Evolutionary conservation across 2,113 vertebrate genomes (phyloP).

Genomic region (Petaurus breviceps): DNA sequence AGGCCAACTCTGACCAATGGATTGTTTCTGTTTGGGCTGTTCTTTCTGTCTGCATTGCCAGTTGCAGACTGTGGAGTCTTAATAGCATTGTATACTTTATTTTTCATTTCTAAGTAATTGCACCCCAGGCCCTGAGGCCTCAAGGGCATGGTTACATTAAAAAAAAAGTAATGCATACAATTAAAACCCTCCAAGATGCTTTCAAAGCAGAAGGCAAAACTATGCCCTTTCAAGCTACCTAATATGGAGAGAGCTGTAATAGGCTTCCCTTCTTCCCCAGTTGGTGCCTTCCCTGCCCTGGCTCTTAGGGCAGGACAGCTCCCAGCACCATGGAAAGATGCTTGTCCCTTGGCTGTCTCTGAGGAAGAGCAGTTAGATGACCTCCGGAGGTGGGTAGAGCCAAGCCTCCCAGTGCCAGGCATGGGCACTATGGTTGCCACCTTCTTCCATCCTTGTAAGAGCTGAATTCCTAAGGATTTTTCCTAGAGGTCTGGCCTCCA

Average conservation of each 20-base stretch:
- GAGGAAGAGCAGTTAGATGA: not conserved
- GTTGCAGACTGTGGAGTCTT: slow-evolving; percentile 24
- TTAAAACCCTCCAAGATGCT: slow-evolving; percentile 30
- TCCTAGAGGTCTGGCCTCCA: not conserved
- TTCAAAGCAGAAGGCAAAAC: slow-evolving; percentile 37
- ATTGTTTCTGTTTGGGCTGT: slow-evolving; percentile 49
- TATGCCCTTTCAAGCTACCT: not conserved
- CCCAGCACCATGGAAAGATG: no score
- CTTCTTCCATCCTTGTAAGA: not conserved
- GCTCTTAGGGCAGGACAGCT: no score
- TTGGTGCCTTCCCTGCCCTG: not conserved
- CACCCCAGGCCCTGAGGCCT: slow-evolving; percentile 40
- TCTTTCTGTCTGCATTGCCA: slow-evolving; percentile 39
- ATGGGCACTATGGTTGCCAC: not conserved
- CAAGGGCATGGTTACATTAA: slow-evolving; percentile 59
- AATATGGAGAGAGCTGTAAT: not conserved
- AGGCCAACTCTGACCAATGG: slow-evolving; percentile 48
- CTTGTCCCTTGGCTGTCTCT: not conserved
- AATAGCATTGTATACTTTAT: slow-evolving; percentile 31
- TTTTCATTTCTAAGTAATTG: slow-evolving; percentile 70
- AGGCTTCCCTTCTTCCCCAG: not conserved
- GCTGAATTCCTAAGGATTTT: not conserved
- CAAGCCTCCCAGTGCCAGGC: not conserved
- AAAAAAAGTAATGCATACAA: slow-evolving; percentile 32
- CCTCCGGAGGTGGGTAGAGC: no score